Evolutionary conservation across 1,140 invertebrate genomes (phyloP).

Genomic region (Drosophila pseudoananassae): DNA sequence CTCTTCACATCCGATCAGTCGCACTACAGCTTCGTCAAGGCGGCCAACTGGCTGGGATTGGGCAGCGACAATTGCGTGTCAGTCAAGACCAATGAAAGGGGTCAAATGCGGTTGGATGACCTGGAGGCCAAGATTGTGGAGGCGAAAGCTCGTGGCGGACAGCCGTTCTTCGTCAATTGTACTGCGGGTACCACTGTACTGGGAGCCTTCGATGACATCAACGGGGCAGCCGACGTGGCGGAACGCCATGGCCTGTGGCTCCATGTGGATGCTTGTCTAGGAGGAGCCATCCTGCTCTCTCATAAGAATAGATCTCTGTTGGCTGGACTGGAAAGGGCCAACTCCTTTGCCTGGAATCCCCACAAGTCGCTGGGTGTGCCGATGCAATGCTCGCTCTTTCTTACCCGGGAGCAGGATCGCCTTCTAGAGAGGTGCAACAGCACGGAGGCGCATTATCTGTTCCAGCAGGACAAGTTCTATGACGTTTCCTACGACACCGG

Average conservation of each 20-base stretch:
- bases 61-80: conserved; percentile 90
- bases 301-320: conserved; percentile 59
- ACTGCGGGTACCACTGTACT: conserved; percentile 91
- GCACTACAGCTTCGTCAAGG: conserved; percentile 95
- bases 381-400: conserved; percentile 93
- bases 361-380: conserved; percentile 96
- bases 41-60: conserved; percentile 91
- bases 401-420: conserved; percentile 87
- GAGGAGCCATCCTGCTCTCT: conserved; percentile 86
- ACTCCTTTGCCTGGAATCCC: conserved; percentile 97
- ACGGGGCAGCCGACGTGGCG: conserved; percentile 89
- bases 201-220: conserved; percentile 94
- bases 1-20: conserved; percentile 91
- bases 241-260: conserved; percentile 89
- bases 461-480: conserved; percentile 97
- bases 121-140: conserved; percentile 86
- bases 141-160: conserved; percentile 83
- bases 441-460: conserved; percentile 93
- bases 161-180: conserved; percentile 89
- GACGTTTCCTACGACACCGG: conserved; percentile 95
- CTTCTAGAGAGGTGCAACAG: conserved; percentile 90
- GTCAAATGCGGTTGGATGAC: conserved; percentile 87
- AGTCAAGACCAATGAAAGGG: conserved; percentile 88
- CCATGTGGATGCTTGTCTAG: conserved; percentile 94
- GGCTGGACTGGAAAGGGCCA: conserved; percentile 78